Evolutionary conservation across 2,888 invertebrate genomes (phyloP), one percentile per base, ranked within the genome.

Genomic region (Trissolcus japonicus): DNA sequence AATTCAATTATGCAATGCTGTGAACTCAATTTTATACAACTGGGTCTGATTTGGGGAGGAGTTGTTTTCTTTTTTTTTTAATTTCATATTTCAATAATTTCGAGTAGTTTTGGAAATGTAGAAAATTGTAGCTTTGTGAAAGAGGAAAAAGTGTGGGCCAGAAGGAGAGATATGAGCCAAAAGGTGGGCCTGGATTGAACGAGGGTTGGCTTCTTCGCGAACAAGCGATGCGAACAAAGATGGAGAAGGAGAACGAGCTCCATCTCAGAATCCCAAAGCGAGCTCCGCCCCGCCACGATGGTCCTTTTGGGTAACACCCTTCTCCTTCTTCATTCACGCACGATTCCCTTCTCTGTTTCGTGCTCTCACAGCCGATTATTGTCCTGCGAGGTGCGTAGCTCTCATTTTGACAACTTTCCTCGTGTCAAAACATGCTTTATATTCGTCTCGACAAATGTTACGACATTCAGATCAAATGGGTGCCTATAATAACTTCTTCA

Each of bases 211-310:
- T 86, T 82, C 84, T 75, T 75, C 59, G 78, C 35, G 69, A 62
- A 76, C 73, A 79, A 78, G 83, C 86, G 84, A 86, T 83, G 85
- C 73, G 76, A 83, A 84, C 83, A 85, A 86, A 84, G 86, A 86
- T 85, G 86, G 85, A 84, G 86, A 86, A 85, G 82, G 82, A 82
- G 80, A 80, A 77, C 78, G 83, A 81, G 81, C 83, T 85, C 87
- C 86, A 85, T 87, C 86, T 83, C 85, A 83, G 86, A 85, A 87
- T 86, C 85, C 83, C 77, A 83, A 80, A 80, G 83, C 81, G 84
- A 81, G 87, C 87, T 84, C 87, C 86, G 86, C 87, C 86, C 85
- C 86, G 83, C 84, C 81, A 80, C 80, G 79, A 80, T 80, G 81
- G 80, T 82, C 82, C 83, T 81, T 80, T 83, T 80, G 80, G 82